Evolutionary conservation across 1,140 invertebrate species (phyloP), one percentile per base, ranked within the genome.

Genomic region (Diachasma alloeum): DNA sequence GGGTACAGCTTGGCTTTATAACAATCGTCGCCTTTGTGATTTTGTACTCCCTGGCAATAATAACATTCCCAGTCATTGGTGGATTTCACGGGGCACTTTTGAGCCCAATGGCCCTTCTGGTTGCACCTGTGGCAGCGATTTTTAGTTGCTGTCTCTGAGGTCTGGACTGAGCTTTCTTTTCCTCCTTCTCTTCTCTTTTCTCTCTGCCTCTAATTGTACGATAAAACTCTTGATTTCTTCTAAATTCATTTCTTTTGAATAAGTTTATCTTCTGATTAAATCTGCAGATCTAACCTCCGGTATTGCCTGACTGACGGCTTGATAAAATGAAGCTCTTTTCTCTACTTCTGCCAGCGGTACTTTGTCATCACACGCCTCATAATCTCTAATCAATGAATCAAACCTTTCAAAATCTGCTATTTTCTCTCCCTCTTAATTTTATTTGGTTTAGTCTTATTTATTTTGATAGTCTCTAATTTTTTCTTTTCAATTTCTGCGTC

Each of bases 281-380:
- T 81, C 79, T 39, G 53, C 66, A 6, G 67, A 11, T 72, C 73
- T 48, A 10, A 79, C 69, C 77, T 81, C 76, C 0, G 79, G 81
- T 67, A 80, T 75, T 8, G 44, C 76, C 24, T 71, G 66, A 24
- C 72, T 75, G 0, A 79, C 72, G 0, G 81, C 82, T 74, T 81
- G 77, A 19, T 80, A 81, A 56, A 81, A 83, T 1, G 80, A 78
- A 2, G 80, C 80, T 15, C 79, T 44, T 71, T 81, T 82, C 44
- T 83, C 78, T 76, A 72, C 78, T 15, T 80, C 80, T 48, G 80
- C 71, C 13, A 82, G 11, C 8, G 72, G 78, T 36, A 79, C 42
- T 42, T 68, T 56, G 53, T 79, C 70, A 39, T 82, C 79, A 77
- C 80, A 80, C 8, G 70, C 22, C 24, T 83, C 80, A 72, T 82